A percentile compares a stretch with the other conserved stretches of the same genome.
Conservation (phyloP, 37 sponge, comb jelly and placozoan genomes). For the Ephydatia muelleri region DNA sequence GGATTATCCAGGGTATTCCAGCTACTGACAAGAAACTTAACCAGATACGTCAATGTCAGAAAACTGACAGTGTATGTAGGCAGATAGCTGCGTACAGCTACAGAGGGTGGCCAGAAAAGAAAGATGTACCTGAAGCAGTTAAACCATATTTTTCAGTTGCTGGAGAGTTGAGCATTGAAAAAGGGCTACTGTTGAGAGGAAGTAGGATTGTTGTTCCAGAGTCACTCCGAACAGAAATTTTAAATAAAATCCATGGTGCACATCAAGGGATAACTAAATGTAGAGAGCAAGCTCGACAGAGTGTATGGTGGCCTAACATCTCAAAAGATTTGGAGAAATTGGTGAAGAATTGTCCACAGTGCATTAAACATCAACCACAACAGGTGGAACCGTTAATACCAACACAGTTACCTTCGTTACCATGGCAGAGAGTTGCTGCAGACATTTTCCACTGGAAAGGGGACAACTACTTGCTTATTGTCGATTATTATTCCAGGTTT, state of each 20-base stretch:
- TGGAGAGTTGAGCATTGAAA: slow-evolving; percentile 10
- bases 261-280: too few species aligned
- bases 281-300: slow-evolving; percentile 20
- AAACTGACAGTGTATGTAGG: too few species aligned
- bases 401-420: slow-evolving; percentile 25
- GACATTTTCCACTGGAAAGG: too few species aligned
- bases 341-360: too few species aligned
- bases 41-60: too few species aligned
- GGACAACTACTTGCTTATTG: too few species aligned
- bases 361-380: too few species aligned
- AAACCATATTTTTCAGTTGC: too few species aligned
- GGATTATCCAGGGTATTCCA: slow-evolving; percentile 18
- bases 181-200: slow-evolving; percentile 37
- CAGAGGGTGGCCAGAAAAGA: slow-evolving; percentile 29
- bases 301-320: slow-evolving; percentile 50
- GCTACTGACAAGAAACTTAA: too few species aligned
- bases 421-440: slow-evolving; percentile 61
- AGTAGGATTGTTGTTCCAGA: too few species aligned
- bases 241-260: slow-evolving; percentile 38
- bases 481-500: too few species aligned
- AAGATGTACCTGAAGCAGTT: neutral
- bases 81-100: slow-evolving; percentile 16
- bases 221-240: slow-evolving; percentile 3
- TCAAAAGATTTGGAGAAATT: slow-evolving; percentile 11
- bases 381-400: too few species aligned